Conservation (phyloP, 2,888 invertebrate genomes). For the Andrena fulva region DNA sequence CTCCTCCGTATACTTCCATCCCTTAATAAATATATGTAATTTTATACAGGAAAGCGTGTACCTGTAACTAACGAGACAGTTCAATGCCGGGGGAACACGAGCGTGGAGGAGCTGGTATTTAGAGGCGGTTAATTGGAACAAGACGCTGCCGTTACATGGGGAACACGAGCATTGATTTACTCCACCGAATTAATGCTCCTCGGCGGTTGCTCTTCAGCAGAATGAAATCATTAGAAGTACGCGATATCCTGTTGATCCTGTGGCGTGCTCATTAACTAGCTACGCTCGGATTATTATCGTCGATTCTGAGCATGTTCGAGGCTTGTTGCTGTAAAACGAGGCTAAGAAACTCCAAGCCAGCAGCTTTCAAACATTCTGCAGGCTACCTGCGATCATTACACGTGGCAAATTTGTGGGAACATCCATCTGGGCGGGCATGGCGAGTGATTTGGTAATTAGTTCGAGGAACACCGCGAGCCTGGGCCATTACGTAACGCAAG, state of each 20-base stretch:
- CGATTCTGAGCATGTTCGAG: conserved; percentile 10
- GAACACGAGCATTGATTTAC: conserved; percentile 43
- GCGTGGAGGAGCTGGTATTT: conserved; percentile 2
- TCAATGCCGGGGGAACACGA: background rate
- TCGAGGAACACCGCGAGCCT: background rate
- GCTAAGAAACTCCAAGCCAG: background rate
- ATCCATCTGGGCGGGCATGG: too few species aligned
- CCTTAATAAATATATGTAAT: background rate
- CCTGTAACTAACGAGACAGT: background rate
- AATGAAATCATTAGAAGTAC: conserved; percentile 57
- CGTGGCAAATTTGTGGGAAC: too few species aligned
- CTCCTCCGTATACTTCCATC: background rate
- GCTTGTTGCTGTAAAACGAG: background rate
- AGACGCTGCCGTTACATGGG: conserved; percentile 27
- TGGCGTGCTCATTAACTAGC: conserved; percentile 53
- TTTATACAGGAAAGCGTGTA: background rate
- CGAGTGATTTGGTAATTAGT: background rate
- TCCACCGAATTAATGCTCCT: conserved; percentile 38
- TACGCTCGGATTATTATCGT: background rate
- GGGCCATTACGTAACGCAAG: background rate
- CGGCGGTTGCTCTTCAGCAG: background rate
- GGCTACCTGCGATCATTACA: too few species aligned
- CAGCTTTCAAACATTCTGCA: too few species aligned
- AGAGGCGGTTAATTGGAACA: conserved; percentile 47
- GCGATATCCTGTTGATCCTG: conserved; percentile 14